Evolutionary conservation across 2,113 vertebrate species (phyloP).

Genomic region (Bubo blakistoni): DNA sequence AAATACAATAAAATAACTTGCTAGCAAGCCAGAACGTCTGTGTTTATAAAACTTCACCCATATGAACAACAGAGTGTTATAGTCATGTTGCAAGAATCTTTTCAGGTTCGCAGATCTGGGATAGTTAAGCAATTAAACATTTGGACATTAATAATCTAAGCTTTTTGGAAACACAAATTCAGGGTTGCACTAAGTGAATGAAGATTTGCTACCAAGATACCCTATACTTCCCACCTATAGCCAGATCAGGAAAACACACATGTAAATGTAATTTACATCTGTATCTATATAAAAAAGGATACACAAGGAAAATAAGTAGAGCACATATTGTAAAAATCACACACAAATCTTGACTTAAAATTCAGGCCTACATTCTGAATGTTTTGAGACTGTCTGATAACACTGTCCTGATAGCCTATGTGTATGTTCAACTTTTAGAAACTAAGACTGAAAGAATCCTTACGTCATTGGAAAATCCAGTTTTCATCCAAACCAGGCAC

Average conservation of each 20-base stretch:
- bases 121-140: not conserved
- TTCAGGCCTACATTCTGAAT: not conserved
- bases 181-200: not conserved
- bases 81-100: not conserved
- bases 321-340: not conserved
- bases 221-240: not conserved
- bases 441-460: not conserved
- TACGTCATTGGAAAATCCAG: not conserved
- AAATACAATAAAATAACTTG: not conserved
- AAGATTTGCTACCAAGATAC: not conserved
- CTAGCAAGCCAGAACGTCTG: not conserved
- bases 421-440: not conserved
- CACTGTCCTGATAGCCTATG: fast-evolving
- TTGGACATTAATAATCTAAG: not conserved
- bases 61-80: not conserved
- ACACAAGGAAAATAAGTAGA: not conserved
- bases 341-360: not conserved
- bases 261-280: not conserved
- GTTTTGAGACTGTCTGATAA: not conserved
- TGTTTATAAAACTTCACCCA: conserved; percentile 1
- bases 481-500: not conserved
- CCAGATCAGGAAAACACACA: not conserved
- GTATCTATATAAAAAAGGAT: not conserved
- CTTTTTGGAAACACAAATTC: not conserved
- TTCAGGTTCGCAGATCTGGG: not conserved